phyloP scores from a whole-genome alignment of 2,797 vertebrate genomes.

The Pyrocephalus nanus region DNA sequence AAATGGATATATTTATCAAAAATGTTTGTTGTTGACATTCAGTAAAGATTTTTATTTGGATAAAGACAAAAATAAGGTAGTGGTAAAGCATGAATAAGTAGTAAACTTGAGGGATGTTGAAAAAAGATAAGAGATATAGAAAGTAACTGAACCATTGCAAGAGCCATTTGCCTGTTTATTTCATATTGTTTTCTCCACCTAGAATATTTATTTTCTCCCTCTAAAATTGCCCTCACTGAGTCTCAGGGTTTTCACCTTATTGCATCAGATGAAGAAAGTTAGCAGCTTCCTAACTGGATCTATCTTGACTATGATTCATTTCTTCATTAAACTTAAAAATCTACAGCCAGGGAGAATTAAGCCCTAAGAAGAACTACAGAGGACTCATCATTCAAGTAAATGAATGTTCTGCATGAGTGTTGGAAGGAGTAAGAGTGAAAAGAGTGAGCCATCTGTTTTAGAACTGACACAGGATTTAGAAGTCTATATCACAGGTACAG shows the following conservation, averaged over 20 bases:
- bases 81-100: background rate
- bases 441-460: slow-evolving; percentile 48
- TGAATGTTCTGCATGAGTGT: slow-evolving; percentile 57
- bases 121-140: background rate
- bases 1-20: background rate
- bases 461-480: slow-evolving; percentile 36
- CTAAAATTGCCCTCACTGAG: background rate
- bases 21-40: background rate
- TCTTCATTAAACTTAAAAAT: slow-evolving; percentile 66
- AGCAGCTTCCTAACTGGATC: slow-evolving; percentile 32
- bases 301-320: slow-evolving; percentile 59
- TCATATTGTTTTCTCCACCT: background rate
- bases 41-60: background rate
- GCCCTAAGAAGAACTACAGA: slow-evolving; percentile 35
- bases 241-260: background rate
- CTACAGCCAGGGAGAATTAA: slow-evolving; percentile 35
- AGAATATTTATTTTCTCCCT: background rate
- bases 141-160: background rate
- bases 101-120: background rate
- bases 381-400: slow-evolving; percentile 63
- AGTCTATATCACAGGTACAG: slow-evolving; percentile 8
- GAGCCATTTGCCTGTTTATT: background rate
- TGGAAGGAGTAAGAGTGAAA: slow-evolving; percentile 32
- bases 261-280: slow-evolving; percentile 22
- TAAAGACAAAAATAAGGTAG: background rate